Base-by-base conservation (phyloP, 53 echinoderm and acorn worm genomes). In the Echinarachnius parma region DNA sequence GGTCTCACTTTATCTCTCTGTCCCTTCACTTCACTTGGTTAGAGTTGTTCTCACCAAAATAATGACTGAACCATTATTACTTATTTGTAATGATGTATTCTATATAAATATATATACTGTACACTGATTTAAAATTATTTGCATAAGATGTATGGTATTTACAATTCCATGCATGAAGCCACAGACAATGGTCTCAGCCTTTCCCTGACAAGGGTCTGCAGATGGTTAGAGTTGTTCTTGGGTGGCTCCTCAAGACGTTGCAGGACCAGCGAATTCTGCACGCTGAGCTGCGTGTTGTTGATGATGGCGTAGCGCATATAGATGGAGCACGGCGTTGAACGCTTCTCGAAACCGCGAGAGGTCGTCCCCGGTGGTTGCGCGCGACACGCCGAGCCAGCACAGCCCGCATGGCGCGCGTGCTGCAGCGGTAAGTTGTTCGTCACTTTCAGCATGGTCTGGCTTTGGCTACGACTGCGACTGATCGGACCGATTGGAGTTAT, bases 241-340 rank as follows among this genome's bases (percentile, higher is more conserved):
- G 5, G 28, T 2, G 65, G 65, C 65, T 65, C 65, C 2, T 44
- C 65, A 28, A 65, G 39, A 0, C 46, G 46, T 30, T 65, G 46
- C 46, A 65, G 25, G 1, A 26, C n/a, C 4, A 46, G 65, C 4
- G 65, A 65, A 46, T 65, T 27, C 65, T 46, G 46, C 18, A 65
- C 46, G 15, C 65, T 36, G 9, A 65, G 65, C 4, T 65, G 65
- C 0, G 65, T 18, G 14, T 47, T 44, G 28, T 65, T 65, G 10
- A 65, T 44, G 45, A 65, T 28, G 3, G 65, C 65, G 39, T 65
- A 65, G 20, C 65, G 65, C 65, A 65, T 65, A 37, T 65, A 65
- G 37, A 65, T 14, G 0, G 65, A 65, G 47, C 65, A 27, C 0
- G 14, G 18, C 8, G 44, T 9, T 21, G 11, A 2, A 9, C 65